Evolutionary conservation across 2,113 vertebrate species (phyloP), one percentile per base, ranked within the genome.

Genomic region (Antechinus flavipes): DNA sequence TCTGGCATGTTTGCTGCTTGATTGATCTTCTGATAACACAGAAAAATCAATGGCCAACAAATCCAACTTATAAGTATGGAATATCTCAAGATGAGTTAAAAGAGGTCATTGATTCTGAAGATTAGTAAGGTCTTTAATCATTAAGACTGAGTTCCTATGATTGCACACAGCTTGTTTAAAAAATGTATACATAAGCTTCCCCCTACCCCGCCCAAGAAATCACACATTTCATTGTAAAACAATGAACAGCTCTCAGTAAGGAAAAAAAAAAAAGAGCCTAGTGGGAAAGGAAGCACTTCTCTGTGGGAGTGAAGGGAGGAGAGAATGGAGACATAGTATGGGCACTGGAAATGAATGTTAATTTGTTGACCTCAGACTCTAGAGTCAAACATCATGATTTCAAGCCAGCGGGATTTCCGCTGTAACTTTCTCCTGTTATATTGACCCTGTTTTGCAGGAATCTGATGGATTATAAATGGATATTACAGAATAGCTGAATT

Each of bases 401-500:
- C 30, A 35, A 76, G 54, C 58, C 47, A 27, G 11, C 25, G 10
- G 10, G 27, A 55, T 76, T 50, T 93, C 3, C 61, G 0, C 3
- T 89, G 90, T 68, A 56, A 76, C 1, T 42, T 54, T 42, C 95
- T 42, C n/a, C 90, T 46, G 19, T 2, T 12, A 50, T 94, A 35
- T 16, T 68, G 11, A 91, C 42, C 24, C 35, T 53, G 5, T 27
- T 92, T 53, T 89, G 49, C 94, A 53, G 95, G 93, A 46, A 68
- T 94, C 26, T 35, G 58, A 30, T 56, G 91, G 91, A 54, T 49
- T 42, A 12, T 68, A 30, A 90, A 42, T 92, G 27, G 91, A 90
- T 54, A 95, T 95, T 12, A 22, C 30, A 50, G 56, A 95, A 90
- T 27, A 93, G 53, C 93, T 94, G 68, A 55, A 91, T 35, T 22